These are phyloP conservation scores for Hippocampus guttulatus DNA, from an alignment of 2,113 vertebrate genomes.

Conservation along the genomic window DNA sequence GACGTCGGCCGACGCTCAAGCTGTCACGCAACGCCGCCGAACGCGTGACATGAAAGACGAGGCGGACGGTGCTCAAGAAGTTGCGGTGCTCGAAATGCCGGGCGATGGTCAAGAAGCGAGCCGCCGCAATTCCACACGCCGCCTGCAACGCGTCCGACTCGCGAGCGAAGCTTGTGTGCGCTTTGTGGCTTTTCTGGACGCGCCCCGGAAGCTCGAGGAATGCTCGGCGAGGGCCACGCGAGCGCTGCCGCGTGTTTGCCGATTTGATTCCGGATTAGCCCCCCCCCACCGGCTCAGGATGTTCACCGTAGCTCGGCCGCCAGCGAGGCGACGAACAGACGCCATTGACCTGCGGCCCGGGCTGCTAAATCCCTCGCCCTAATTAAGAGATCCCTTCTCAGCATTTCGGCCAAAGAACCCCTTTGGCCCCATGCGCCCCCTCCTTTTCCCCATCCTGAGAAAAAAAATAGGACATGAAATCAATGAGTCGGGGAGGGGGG, in stretches of 20 bases:
- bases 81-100: no score
- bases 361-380: conserved; percentile 68
- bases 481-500: conserved; percentile 57
- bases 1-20: no score
- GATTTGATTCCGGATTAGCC: not conserved
- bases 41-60: no score
- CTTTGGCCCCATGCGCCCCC: not conserved
- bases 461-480: conserved; percentile 80
- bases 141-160: not conserved
- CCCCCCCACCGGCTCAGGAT: conserved; percentile 9
- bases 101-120: no score
- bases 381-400: conserved; percentile 78
- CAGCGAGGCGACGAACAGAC: no score
- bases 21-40: no score
- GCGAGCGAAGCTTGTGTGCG: not conserved
- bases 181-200: not conserved
- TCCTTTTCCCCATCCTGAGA: conserved; percentile 29
- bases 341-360: conserved; percentile 37
- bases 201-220: no score
- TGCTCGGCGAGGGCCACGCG: no score
- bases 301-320: conserved; percentile 50
- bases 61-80: no score
- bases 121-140: no score
- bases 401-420: not conserved
- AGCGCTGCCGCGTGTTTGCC: no score